Evolutionary conservation across 1,140 invertebrate genomes (phyloP).

Genomic region (Atopsyche davidsoni): DNA sequence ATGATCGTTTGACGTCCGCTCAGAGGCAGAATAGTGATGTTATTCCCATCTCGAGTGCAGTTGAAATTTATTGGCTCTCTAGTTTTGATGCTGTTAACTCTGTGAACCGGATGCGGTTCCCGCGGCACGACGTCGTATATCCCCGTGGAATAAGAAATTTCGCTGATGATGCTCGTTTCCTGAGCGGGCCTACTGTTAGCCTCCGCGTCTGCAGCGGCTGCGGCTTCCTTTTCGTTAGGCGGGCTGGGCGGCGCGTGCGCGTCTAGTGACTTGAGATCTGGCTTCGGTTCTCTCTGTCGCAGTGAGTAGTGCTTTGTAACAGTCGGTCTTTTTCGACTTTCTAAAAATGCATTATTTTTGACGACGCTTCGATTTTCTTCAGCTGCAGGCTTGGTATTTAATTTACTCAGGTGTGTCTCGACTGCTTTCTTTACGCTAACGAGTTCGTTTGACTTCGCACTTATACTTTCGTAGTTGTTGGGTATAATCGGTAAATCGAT

Average conservation of each 20-base stretch:
- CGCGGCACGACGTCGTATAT: slow-evolving; percentile 23
- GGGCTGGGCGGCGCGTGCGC: slow-evolving; percentile 18
- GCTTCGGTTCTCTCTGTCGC: slow-evolving; percentile 43
- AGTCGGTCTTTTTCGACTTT: slow-evolving; percentile 34
- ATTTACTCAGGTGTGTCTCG: too few relatives aligned
- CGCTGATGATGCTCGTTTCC: not conserved
- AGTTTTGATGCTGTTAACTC: slow-evolving; percentile 23
- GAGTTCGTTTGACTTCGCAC: not conserved
- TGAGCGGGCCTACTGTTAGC: slow-evolving; percentile 1
- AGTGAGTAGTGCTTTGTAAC: slow-evolving; percentile 48
- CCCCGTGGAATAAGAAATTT: slow-evolving; percentile 11
- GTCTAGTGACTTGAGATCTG: slow-evolving; percentile 29
- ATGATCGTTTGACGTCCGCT: slow-evolving; percentile 50
- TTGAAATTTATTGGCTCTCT: slow-evolving; percentile 13
- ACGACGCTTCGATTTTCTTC: slow-evolving; percentile 5
- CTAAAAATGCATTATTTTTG: slow-evolving; percentile 10
- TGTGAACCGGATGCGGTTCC: slow-evolving; percentile 20
- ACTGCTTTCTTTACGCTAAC: not conserved
- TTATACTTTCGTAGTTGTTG: slow-evolving; percentile 11
- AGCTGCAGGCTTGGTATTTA: not conserved
- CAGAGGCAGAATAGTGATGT: slow-evolving; percentile 43
- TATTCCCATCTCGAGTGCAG: slow-evolving; percentile 26
- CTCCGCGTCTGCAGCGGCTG: not conserved
- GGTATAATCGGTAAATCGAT: slow-evolving; percentile 17
- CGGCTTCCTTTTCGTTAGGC: slow-evolving; percentile 4